Conservation (phyloP, 2,888 invertebrate species). For the Sminthurides aquaticus region DNA sequence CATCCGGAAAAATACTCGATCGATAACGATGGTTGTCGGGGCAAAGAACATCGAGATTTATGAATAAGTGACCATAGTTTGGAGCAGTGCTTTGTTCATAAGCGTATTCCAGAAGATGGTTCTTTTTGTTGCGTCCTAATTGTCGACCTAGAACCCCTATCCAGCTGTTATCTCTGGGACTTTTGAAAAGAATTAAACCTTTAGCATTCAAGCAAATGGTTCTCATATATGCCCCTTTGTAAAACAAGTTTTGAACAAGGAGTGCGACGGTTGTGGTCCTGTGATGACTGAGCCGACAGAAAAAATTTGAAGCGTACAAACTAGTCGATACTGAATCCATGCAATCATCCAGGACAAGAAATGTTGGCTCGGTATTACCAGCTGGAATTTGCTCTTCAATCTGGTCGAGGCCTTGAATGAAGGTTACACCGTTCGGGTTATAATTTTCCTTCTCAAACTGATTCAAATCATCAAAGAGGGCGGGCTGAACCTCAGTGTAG, state of each 20-base stretch:
- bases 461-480: neutral
- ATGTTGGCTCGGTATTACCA: neutral
- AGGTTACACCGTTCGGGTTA: neutral
- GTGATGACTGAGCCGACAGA: neutral
- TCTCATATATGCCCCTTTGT: neutral
- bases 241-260: neutral
- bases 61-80: neutral
- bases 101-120: neutral
- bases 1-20: neutral
- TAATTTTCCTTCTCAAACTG: neutral
- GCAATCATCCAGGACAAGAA: neutral
- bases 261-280: neutral
- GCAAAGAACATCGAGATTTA: neutral
- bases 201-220: neutral
- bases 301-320: neutral
- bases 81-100: neutral
- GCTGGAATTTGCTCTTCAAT: neutral
- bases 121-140: neutral
- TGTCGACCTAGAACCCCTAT: neutral
- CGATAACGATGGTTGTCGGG: neutral
- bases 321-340: neutral
- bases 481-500: neutral
- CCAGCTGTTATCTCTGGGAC: neutral
- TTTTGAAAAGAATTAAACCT: neutral
- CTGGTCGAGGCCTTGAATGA: neutral